A percentile compares a stretch with the other conserved stretches of the same genome.
These are phyloP conservation scores for Sebastes oblongus DNA, from an alignment of 2,797 vertebrate species.

Conservation along the genomic window DNA sequence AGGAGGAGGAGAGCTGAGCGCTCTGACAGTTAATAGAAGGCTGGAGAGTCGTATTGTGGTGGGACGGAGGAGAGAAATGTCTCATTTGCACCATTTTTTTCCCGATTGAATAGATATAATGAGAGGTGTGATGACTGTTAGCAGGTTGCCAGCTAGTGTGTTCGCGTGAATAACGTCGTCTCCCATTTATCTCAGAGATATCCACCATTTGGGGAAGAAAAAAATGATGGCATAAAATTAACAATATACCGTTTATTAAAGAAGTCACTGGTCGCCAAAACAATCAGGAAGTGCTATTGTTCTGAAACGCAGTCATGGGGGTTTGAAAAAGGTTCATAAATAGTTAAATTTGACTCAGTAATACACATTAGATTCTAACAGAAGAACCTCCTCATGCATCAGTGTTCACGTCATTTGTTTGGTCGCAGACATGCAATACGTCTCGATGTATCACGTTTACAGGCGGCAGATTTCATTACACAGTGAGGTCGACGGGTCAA, in stretches of 20 bases:
- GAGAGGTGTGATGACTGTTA: constrained; percentile 31
- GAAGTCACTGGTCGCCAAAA: background rate
- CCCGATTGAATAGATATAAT: constrained; percentile 26
- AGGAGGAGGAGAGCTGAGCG: constrained; percentile 5
- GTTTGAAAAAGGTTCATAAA: background rate
- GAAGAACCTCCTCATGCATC: background rate
- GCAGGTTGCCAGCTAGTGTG: constrained; percentile 14
- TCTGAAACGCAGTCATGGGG: background rate
- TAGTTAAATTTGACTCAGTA: background rate
- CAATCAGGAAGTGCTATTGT: background rate
- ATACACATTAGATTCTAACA: background rate
- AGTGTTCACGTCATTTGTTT: background rate
- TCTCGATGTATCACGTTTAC: background rate
- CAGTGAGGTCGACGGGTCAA: background rate
- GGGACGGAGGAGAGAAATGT: constrained; percentile 4
- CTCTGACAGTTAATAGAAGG: constrained; percentile 34
- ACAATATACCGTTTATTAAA: background rate
- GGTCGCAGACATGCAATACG: background rate
- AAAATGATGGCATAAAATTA: background rate
- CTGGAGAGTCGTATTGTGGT: background rate
- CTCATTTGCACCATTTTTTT: constrained; percentile 4
- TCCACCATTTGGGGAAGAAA: background rate
- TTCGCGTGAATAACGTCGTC: constrained; percentile 16
- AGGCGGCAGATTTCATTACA: constrained; percentile 3
- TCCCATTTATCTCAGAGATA: background rate